Evolutionary conservation across 2,888 invertebrate species (phyloP), one percentile per base, ranked within the genome.

Genomic region (Macrophya alboannulata): DNA sequence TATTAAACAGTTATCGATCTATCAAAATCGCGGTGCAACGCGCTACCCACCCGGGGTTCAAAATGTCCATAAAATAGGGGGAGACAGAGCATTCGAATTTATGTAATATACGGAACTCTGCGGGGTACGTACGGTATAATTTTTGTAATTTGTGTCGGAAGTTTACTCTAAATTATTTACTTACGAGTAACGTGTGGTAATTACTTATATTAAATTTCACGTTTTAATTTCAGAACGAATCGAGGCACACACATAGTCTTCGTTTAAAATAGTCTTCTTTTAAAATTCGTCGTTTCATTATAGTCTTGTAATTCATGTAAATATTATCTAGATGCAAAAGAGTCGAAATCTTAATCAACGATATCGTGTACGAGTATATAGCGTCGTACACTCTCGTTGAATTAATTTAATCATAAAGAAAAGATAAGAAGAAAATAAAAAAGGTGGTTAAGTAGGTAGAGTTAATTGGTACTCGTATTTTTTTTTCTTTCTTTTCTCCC

Each of bases 1-100:
- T 48, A 68, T 83, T 45, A 83, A 71, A 83, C 83, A 81, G 12
- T 25, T 83, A 83, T 83, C 83, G 83, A 83, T 83, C 83, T 71
- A 48, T 48, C 45, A 25, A 83, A 45, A 83, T 83, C 68, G 45
- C 71, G 48, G 83, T 68, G 83, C 83, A 51, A 48, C 6, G 68
- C 31, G 31, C 31, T 31, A 31, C 31, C 31, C 31, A 48, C 68
- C 83, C 48, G 59, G 83, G 83, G 83, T 83, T 83, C 83, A 83
- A 83, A 83, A 37, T 83, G 12, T 83, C 71, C 51, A 51, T 83
- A 68, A 83, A 83, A 71, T 21, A 1, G 37, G 65, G 48, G 43
- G 8, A 21, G n/a, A 31, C 15, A 12, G 40, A 12, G n/a, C 21
- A 12, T 76, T n/a, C 2, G 25, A 4, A 4, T 15, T 37, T 10